Percentiles rank a stretch among this genome's conserved stretches.
These are phyloP conservation scores for Zootoca vivipara DNA, from an alignment of 2,113 vertebrate species.

Conservation along the genomic window DNA sequence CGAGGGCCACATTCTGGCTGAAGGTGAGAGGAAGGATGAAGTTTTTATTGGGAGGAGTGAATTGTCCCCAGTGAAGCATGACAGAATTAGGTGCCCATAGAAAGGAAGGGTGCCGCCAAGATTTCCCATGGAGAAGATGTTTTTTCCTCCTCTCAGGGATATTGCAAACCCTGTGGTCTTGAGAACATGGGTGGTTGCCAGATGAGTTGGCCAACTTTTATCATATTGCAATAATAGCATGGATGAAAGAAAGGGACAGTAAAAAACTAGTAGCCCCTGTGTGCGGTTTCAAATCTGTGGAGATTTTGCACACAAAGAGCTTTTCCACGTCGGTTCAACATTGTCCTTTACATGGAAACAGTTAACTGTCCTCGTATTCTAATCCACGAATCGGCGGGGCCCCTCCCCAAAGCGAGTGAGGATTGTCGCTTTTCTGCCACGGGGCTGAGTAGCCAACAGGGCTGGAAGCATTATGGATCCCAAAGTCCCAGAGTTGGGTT, in stretches of 20 bases:
- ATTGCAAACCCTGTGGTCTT: background rate
- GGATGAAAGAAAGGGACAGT: background rate
- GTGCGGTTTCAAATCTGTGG: background rate
- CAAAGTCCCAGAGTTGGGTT: background rate
- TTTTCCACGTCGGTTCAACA: background rate
- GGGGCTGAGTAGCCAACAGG: background rate
- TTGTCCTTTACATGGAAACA: background rate
- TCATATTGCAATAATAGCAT: background rate
- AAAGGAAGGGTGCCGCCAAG: background rate
- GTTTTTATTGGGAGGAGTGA: background rate
- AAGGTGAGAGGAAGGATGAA: background rate
- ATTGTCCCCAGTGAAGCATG: background rate
- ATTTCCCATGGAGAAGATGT: background rate
- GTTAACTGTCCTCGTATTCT: background rate
- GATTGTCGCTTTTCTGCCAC: background rate
- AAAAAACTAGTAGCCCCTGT: background rate
- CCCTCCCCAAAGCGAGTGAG: background rate
- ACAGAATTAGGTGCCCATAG: background rate
- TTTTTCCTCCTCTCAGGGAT: background rate
- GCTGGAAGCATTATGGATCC: conserved; percentile 17
- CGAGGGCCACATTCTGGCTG: background rate
- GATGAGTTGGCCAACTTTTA: background rate
- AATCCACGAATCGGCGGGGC: background rate
- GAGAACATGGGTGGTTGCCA: background rate
- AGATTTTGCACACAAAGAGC: background rate